Evolutionary conservation across 2,113 vertebrate genomes (phyloP).

Genomic region (Phoxinus phoxinus): DNA sequence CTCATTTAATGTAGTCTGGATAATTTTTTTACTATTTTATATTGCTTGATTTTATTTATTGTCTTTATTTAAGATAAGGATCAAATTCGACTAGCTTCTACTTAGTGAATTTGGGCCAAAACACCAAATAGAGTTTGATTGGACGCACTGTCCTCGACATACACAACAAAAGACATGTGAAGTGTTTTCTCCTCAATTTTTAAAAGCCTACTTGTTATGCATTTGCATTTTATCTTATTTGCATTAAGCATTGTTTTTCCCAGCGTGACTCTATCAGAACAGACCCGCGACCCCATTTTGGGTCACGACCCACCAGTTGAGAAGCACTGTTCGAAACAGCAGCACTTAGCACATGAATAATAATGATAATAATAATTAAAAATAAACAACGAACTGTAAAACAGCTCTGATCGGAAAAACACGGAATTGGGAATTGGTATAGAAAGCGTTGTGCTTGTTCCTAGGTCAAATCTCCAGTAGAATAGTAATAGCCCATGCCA

Average conservation of each 20-base stretch:
- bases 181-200: neutral
- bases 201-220: neutral
- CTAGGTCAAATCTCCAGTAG: slow-evolving; percentile 18
- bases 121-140: neutral
- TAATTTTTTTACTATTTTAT: neutral
- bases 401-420: neutral
- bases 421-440: neutral
- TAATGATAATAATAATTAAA: neutral
- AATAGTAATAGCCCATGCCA: slow-evolving; percentile 36
- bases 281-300: neutral
- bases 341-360: slow-evolving; percentile 17
- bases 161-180: neutral
- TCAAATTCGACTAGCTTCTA: neutral
- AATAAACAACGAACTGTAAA: neutral
- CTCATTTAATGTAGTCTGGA: neutral
- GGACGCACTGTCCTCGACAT: neutral
- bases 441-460: neutral
- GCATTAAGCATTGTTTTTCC: neutral
- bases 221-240: neutral
- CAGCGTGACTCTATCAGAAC: neutral
- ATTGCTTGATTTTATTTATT: neutral
- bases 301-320: neutral
- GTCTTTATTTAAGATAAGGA: neutral
- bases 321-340: neutral
- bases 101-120: neutral